Base-by-base conservation (phyloP, 2,888 invertebrate genomes). In the Cephonodes hylas region DNA sequence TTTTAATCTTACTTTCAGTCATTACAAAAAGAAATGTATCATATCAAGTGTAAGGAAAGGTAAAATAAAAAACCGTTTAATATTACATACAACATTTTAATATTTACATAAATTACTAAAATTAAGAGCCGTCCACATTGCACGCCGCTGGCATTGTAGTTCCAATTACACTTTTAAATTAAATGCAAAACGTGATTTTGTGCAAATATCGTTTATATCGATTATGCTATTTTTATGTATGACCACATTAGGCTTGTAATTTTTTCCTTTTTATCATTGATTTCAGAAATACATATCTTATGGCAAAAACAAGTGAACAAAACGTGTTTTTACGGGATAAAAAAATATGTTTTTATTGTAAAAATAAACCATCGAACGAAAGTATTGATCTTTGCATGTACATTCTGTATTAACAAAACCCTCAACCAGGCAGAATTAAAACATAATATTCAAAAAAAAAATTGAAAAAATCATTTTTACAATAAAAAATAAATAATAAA, bases 101-200 rank as follows among this genome's bases (percentile, higher is more conserved):
- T 89, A 90, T 90, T 89, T 90, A 89, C 89, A 89, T 81, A 84
- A 83, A 76, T 84, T 76, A 81, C 79, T 85, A 82, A 78, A 77
- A 78, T 77, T 81, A 79, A 75, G 64, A 70, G 75, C 70, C 66
- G 69, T 70, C 64, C 66, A 71, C 68, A 68, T 53, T 27, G 15
- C 8, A 38, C 23, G 53, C 25, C 23, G 53, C 25, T 18, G 45
- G 18, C 23, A 53, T 38, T 18, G 8, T 31, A 34, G 31, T 48
- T 27, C 23, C 56, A 59, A 27, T 25, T 2, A 13, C 8, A 57
- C 18, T 44, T 57, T 57, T 44, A 20, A 44, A 57, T 65, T 67
- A 67, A 67, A 68, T 69, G 65, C 64, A 65, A 38, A 46, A 34
- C n/a, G 3, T 20, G 23, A 44, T 38, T 38, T 22, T 25, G 15